Evolutionary conservation across 2,797 vertebrate genomes (phyloP).

Genomic region (Rhabdophis nuchalis): DNA sequence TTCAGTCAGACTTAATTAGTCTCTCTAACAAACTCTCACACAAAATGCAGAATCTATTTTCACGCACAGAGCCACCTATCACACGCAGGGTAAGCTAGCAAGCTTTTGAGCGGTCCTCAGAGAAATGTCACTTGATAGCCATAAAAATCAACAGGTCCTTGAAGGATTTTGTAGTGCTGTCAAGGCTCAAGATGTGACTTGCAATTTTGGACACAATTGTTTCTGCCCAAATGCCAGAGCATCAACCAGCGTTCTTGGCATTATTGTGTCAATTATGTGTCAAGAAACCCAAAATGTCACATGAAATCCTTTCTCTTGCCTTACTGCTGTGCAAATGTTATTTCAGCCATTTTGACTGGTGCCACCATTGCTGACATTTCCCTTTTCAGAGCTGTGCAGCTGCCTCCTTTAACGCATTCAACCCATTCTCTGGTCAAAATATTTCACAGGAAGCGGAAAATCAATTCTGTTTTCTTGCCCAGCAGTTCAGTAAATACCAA

Average conservation of each 20-base stretch:
- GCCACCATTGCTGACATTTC: constrained; percentile 52
- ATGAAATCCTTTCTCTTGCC: constrained; percentile 46
- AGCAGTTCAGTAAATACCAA: constrained; percentile 38
- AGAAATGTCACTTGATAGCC: constrained; percentile 41
- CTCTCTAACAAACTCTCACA: neutral
- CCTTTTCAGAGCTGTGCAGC: constrained; percentile 31
- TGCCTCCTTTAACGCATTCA: constrained; percentile 50
- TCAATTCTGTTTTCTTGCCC: constrained; percentile 35
- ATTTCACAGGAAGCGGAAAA: constrained; percentile 51
- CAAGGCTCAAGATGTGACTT: constrained; percentile 32
- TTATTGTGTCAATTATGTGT: constrained; percentile 33
- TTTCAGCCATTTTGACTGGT: constrained; percentile 42
- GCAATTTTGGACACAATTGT: constrained; percentile 39
- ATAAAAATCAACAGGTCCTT: constrained; percentile 30
- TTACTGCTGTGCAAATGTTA: constrained; percentile 34
- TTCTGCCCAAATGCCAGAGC: constrained; percentile 29
- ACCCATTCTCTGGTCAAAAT: constrained; percentile 31
- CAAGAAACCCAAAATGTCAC: constrained; percentile 29
- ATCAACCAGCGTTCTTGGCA: neutral
- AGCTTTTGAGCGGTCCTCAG: constrained; percentile 27
- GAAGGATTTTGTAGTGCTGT: constrained; percentile 30
- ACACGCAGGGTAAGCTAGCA: constrained; percentile 1
- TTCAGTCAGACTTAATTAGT: neutral
- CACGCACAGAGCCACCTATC: constrained; percentile 6
- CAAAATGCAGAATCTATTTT: neutral